These are phyloP conservation scores for Morone saxatilis DNA, from an alignment of 2,113 vertebrate species.

Conservation along the genomic window DNA sequence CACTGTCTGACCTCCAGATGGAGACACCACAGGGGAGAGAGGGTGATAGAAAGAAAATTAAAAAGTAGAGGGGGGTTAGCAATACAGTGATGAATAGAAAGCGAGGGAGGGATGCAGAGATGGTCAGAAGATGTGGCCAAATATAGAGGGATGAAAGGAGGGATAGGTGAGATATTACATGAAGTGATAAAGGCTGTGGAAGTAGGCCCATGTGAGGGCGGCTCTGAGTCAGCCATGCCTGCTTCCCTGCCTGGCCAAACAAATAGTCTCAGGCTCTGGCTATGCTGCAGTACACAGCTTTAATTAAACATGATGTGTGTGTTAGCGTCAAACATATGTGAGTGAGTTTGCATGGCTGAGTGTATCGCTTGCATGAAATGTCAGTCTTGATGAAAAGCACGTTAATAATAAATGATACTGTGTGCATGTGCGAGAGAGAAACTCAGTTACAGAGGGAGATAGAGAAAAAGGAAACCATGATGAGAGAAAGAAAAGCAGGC, in stretches of 20 bases:
- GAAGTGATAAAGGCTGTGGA: slow-evolving; percentile 44
- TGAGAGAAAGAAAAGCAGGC: background rate
- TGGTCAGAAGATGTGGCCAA: slow-evolving; percentile 56
- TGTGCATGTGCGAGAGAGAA: slow-evolving; percentile 23
- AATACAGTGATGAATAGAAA: slow-evolving; percentile 72
- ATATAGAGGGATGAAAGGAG: slow-evolving; percentile 60
- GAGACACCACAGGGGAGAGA: slow-evolving; percentile 80
- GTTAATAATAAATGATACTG: slow-evolving; percentile 69
- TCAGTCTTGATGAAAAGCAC: slow-evolving; percentile 62
- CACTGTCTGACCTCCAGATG: slow-evolving; percentile 87
- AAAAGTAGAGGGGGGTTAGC: slow-evolving; percentile 79
- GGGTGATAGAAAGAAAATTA: slow-evolving; percentile 83
- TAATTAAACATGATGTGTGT: slow-evolving; percentile 63
- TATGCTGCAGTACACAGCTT: slow-evolving; percentile 29
- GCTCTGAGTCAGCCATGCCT: slow-evolving; percentile 62
- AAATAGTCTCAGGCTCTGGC: slow-evolving; percentile 26
- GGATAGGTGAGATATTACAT: slow-evolving; percentile 57
- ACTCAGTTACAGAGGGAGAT: background rate
- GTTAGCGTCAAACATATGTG: slow-evolving; percentile 35
- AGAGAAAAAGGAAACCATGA: background rate
- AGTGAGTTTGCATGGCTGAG: slow-evolving; percentile 39
- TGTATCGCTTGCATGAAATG: slow-evolving; percentile 50
- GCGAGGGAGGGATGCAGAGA: slow-evolving; percentile 57
- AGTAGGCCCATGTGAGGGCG: slow-evolving; percentile 54
- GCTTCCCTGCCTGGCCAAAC: slow-evolving; percentile 50